Percentiles rank a stretch among this genome's conserved stretches.
phyloP scores from a whole-genome alignment of 2,888 invertebrate genomes.

The Campaea margaritaria region DNA sequence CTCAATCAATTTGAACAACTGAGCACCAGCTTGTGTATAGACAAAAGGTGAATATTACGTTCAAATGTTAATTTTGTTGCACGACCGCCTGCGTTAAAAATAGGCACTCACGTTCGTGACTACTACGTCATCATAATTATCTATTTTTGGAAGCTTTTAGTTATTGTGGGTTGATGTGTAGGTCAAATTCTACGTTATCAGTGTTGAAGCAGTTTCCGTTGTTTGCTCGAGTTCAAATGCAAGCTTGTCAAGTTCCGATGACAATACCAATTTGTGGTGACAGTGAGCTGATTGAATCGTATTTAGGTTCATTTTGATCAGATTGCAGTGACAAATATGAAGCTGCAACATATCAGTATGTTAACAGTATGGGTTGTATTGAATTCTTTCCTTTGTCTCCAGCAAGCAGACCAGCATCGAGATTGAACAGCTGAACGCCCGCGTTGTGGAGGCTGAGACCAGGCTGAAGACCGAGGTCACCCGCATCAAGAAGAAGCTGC shows the following conservation, averaged over 20 bases:
- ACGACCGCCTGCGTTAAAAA: neutral
- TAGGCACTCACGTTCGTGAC: too few species aligned
- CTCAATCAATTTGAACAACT: constrained; percentile 87
- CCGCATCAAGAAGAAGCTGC: constrained; percentile 99
- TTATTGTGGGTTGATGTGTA: too few species aligned
- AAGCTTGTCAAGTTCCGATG: too few species aligned
- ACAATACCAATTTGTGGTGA: too few species aligned
- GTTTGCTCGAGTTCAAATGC: too few species aligned
- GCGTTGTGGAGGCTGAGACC: constrained; percentile 98
- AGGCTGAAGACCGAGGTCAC: constrained; percentile 97
- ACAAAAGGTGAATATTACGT: constrained; percentile 86
- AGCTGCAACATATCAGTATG: neutral
- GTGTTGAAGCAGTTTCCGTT: too few species aligned
- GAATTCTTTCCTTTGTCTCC: constrained; percentile 38
- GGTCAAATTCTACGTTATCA: too few species aligned
- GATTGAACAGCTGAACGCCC: constrained; percentile 97
- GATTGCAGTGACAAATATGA: too few species aligned
- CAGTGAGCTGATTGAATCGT: too few species aligned
- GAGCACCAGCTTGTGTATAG: constrained; percentile 84
- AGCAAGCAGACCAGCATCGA: constrained; percentile 99
- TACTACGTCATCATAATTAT: too few species aligned
- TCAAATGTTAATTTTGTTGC: neutral
- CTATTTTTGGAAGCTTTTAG: too few species aligned
- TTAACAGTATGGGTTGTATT: neutral
- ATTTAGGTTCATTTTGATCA: too few species aligned